Evolutionary conservation across 1,140 invertebrate species (phyloP).

Genomic region (Coelopa frigida): DNA sequence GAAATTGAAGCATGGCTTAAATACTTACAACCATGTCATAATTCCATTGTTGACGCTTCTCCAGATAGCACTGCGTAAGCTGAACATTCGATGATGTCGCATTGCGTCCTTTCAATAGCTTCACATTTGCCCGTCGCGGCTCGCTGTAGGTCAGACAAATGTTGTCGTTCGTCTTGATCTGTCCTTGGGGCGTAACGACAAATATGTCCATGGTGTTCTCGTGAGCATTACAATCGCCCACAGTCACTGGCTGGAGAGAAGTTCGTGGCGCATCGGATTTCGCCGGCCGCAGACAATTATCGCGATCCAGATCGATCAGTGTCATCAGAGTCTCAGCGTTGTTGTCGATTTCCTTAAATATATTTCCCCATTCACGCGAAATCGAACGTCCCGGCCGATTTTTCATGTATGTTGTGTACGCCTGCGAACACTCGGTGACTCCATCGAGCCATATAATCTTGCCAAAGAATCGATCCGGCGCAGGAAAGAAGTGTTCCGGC

Average conservation of each 20-base stretch:
- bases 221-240: constrained; percentile 46
- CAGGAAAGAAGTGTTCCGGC: constrained; percentile 87
- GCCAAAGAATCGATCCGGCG: constrained; percentile 72
- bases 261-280: constrained; percentile 28
- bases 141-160: constrained; percentile 35
- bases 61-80: constrained; percentile 27
- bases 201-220: constrained; percentile 63
- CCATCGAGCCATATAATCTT: constrained; percentile 52
- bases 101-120: constrained; percentile 30
- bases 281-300: constrained; percentile 32
- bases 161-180: constrained; percentile 44
- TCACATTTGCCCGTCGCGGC: constrained; percentile 25
- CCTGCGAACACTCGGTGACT: constrained; percentile 30
- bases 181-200: constrained; percentile 59
- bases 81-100: constrained; percentile 34
- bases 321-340: constrained; percentile 26
- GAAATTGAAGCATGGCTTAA: background rate
- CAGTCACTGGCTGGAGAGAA: constrained; percentile 48
- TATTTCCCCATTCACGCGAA: constrained; percentile 31
- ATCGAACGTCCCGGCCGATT: constrained; percentile 26
- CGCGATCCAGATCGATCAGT: constrained; percentile 31
- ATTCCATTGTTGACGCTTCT: constrained; percentile 31
- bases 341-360: constrained; percentile 33
- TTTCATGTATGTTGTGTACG: constrained; percentile 36
- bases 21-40: constrained; percentile 42